phyloP scores from a whole-genome alignment of 2,797 vertebrate genomes.

The Tinamus major region DNA sequence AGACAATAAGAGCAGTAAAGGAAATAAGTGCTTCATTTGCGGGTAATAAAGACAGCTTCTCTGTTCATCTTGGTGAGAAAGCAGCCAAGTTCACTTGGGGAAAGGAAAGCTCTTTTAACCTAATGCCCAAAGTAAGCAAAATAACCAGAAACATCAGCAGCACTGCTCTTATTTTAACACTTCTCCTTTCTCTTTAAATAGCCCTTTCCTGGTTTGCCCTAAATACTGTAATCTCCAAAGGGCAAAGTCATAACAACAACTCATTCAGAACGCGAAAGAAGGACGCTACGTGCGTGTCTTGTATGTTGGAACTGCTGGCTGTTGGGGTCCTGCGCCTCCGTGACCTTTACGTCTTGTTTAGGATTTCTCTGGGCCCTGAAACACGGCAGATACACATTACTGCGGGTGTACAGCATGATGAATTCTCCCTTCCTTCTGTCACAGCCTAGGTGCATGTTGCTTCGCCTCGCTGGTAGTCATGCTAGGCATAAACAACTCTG shows the following conservation, averaged over 20 bases:
- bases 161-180: background rate
- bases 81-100: background rate
- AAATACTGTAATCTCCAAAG: accelerated
- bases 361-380: constrained; percentile 24
- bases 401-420: background rate
- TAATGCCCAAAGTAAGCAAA: background rate
- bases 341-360: constrained; percentile 39
- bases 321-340: background rate
- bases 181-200: background rate
- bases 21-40: background rate
- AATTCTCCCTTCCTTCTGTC: background rate
- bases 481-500: constrained; percentile 69
- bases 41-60: background rate
- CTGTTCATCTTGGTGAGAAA: background rate
- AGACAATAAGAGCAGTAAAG: background rate
- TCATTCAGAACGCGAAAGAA: background rate
- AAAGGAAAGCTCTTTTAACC: background rate
- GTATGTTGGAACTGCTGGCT: background rate
- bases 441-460: background rate
- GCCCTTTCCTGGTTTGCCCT: background rate
- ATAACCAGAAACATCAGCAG: background rate
- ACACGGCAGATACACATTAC: constrained; percentile 38
- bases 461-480: constrained; percentile 17
- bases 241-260: background rate
- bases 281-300: background rate